Evolutionary conservation across 2,797 vertebrate genomes (phyloP).

Genomic region (Ptychobarbus kaznakovi): DNA sequence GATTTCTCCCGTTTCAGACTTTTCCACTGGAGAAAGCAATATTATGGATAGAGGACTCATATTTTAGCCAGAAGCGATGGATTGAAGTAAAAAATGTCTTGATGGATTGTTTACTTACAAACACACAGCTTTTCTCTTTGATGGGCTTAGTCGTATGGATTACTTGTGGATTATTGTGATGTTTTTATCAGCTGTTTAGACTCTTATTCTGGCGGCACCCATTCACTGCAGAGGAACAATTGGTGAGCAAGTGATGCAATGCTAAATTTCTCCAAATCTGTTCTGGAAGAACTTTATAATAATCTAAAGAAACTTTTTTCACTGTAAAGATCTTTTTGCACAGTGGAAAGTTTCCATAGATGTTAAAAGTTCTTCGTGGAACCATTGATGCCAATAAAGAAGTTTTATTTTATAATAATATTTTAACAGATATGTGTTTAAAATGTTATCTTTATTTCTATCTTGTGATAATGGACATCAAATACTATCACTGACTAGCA

Average conservation of each 20-base stretch:
- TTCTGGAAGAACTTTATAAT: background rate
- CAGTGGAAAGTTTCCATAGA: too few species aligned
- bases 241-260: background rate
- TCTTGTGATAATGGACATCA: too few species aligned
- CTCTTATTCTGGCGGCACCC: background rate
- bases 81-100: background rate
- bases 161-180: background rate
- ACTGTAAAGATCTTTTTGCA: too few species aligned
- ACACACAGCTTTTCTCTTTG: background rate
- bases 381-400: too few species aligned
- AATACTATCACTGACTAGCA: background rate
- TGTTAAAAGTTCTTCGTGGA: background rate
- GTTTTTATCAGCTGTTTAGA: background rate
- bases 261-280: background rate
- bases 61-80: background rate
- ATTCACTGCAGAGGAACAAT: background rate
- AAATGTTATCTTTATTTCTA: background rate
- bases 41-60: background rate
- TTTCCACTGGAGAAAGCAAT: background rate
- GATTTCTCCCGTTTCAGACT: background rate
- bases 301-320: too few species aligned
- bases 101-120: background rate
- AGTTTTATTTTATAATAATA: background rate
- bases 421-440: slow-evolving; percentile 1
- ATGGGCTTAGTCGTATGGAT: background rate